phyloP scores from a whole-genome alignment of 2,888 invertebrate genomes.

The Imbricaverruca yamaguchii region DNA sequence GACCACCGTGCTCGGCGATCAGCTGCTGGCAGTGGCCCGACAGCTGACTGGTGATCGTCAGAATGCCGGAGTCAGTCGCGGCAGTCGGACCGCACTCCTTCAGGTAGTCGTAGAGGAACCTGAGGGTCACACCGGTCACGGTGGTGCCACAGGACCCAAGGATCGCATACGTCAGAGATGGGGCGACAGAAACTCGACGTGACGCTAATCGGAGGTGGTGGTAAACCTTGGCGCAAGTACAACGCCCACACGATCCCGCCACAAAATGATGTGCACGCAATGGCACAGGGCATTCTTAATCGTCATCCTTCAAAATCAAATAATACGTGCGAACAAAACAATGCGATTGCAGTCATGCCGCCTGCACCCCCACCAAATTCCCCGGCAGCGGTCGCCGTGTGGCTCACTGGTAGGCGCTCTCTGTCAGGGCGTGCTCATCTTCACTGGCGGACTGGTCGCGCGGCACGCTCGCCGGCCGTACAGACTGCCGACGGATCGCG shows the following conservation, averaged over 20 bases:
- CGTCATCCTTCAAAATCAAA: too few relatives aligned
- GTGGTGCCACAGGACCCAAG: too few relatives aligned
- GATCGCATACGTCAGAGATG: too few relatives aligned
- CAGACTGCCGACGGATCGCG: background rate
- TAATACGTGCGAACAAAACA: too few relatives aligned
- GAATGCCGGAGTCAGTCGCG: background rate
- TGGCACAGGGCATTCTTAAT: too few relatives aligned
- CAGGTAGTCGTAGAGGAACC: slow-evolving; percentile 6
- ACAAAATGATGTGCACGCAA: too few relatives aligned
- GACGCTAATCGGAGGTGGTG: too few relatives aligned
- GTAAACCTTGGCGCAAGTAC: background rate
- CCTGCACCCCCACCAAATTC: background rate
- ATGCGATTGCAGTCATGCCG: too few relatives aligned
- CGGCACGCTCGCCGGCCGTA: background rate
- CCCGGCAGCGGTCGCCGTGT: background rate
- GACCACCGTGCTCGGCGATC: background rate
- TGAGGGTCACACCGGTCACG: background rate
- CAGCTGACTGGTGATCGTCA: background rate
- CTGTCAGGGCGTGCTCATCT: background rate
- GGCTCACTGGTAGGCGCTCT: slow-evolving; percentile 14
- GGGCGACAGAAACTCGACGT: too few relatives aligned
- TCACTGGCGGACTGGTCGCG: background rate
- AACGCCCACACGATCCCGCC: too few relatives aligned
- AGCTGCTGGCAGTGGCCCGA: background rate
- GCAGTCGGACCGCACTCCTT: background rate